A percentile compares a stretch with the other conserved stretches of the same genome.
Conservation (phyloP, 1,140 invertebrate genomes). For the Dendrolimus kikuchii region DNA sequence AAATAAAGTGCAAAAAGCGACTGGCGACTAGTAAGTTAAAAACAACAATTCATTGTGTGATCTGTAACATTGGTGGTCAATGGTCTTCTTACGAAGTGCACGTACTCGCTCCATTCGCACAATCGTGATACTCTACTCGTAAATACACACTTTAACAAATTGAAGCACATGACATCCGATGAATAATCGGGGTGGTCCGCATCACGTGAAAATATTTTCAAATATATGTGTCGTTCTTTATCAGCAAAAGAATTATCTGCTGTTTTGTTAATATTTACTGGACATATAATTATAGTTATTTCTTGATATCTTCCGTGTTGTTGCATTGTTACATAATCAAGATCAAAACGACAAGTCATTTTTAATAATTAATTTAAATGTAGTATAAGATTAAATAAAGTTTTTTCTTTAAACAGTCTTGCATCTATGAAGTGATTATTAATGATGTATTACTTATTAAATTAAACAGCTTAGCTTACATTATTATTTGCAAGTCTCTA, state of each 20-base stretch:
- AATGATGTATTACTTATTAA: too few species aligned
- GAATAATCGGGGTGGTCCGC: slow-evolving; percentile 5
- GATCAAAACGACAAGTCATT: too few species aligned
- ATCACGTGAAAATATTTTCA: slow-evolving; percentile 21
- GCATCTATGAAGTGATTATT: too few species aligned
- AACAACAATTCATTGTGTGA: slow-evolving; percentile 4
- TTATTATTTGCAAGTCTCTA: too few species aligned
- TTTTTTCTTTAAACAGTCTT: too few species aligned
- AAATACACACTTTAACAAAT: not conserved
- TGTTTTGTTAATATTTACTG: not conserved
- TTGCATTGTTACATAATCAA: not conserved
- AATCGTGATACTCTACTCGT: not conserved
- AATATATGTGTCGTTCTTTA: slow-evolving; percentile 20
- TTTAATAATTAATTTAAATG: too few species aligned
- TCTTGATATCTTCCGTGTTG: slow-evolving; percentile 1
- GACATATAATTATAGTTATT: not conserved
- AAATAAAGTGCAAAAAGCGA: too few species aligned
- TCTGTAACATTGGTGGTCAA: not conserved
- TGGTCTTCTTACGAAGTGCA: too few species aligned
- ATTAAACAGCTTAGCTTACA: too few species aligned
- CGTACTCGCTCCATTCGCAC: not conserved
- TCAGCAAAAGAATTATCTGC: slow-evolving; percentile 6
- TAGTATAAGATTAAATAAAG: too few species aligned
- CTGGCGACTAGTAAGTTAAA: not conserved
- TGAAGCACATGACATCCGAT: slow-evolving; percentile 4